Conservation (phyloP, 1,140 invertebrate species). For the Octopus sinensis region DNA sequence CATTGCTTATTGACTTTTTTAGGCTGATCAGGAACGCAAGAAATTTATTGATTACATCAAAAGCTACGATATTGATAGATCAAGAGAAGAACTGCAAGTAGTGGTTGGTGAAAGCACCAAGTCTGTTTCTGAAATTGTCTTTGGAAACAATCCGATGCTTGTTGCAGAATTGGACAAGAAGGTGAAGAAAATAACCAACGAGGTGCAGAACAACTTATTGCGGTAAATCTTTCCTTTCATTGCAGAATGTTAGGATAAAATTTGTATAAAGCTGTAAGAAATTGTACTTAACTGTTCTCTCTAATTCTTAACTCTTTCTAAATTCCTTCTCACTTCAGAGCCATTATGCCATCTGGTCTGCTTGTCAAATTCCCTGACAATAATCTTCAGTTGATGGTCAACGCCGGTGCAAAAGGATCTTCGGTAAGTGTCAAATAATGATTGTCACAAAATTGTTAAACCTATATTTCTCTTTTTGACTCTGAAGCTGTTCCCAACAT, state of each 20-base stretch:
- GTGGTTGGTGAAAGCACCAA: conserved; percentile 52
- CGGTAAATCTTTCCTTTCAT: conserved; percentile 59
- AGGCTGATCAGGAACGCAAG: conserved; percentile 71
- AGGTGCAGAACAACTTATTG: conserved; percentile 86
- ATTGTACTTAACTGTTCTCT: too few relatives aligned
- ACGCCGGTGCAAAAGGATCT: conserved; percentile 97
- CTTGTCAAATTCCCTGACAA: conserved; percentile 87
- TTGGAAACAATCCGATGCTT: conserved; percentile 1
- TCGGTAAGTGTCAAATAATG: conserved; percentile 58
- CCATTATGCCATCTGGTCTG: conserved; percentile 76
- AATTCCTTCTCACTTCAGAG: conserved; percentile 49
- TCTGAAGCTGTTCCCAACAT: too few relatives aligned
- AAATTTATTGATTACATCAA: conserved; percentile 66
- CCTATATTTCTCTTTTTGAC: too few relatives aligned
- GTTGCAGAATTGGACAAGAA: conserved; percentile 72
- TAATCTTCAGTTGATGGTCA: conserved; percentile 95
- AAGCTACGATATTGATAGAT: conserved; percentile 64
- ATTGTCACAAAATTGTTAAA: too few relatives aligned
- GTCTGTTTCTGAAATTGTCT: too few relatives aligned
- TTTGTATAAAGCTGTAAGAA: too few relatives aligned
- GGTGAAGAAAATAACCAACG: conserved; percentile 80
- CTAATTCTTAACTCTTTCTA: too few relatives aligned
- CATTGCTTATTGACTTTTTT: background rate
- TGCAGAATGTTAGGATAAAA: too few relatives aligned
- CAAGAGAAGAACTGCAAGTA: conserved; percentile 59